Percentiles rank a stretch among this genome's conserved stretches.
These are phyloP conservation scores for Staurois parvus DNA, from an alignment of 2,797 vertebrate species.

Conservation along the genomic window DNA sequence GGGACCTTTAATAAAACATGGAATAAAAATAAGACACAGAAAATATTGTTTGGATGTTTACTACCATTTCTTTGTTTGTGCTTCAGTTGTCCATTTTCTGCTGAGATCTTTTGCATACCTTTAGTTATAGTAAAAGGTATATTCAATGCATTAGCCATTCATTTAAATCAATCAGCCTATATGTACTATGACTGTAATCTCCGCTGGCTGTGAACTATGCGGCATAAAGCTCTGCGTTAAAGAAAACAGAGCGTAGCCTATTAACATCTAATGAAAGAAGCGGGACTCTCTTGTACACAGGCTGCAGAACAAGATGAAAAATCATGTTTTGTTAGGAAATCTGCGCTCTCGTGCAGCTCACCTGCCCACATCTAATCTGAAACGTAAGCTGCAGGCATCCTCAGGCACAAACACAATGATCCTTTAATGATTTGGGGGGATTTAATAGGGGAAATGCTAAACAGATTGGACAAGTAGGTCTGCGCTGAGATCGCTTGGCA, in stretches of 20 bases:
- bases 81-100: constrained; percentile 7
- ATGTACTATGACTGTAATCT: constrained; percentile 28
- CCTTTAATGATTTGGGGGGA: constrained; percentile 46
- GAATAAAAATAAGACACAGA: not conserved
- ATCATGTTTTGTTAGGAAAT: constrained; percentile 52
- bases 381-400: constrained; percentile 41
- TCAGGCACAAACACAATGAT: constrained; percentile 37
- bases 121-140: constrained; percentile 24
- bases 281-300: constrained; percentile 44
- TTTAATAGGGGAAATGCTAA: constrained; percentile 47
- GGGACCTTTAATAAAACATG: not conserved
- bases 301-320: constrained; percentile 52
- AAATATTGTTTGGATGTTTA: not conserved
- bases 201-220: constrained; percentile 18
- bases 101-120: constrained; percentile 19
- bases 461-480: constrained; percentile 22
- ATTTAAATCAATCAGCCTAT: constrained; percentile 47
- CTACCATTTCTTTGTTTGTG: not conserved
- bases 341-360: constrained; percentile 29
- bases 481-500: not conserved
- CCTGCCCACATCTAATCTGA: constrained; percentile 50
- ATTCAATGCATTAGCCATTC: constrained; percentile 23
- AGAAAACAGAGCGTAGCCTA: constrained; percentile 55
- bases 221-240: constrained; percentile 32
- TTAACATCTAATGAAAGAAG: constrained; percentile 56